A percentile compares a stretch with the other conserved stretches of the same genome.
phyloP scores from a whole-genome alignment of 2,888 invertebrate species.

The Drosophila antonietae region DNA sequence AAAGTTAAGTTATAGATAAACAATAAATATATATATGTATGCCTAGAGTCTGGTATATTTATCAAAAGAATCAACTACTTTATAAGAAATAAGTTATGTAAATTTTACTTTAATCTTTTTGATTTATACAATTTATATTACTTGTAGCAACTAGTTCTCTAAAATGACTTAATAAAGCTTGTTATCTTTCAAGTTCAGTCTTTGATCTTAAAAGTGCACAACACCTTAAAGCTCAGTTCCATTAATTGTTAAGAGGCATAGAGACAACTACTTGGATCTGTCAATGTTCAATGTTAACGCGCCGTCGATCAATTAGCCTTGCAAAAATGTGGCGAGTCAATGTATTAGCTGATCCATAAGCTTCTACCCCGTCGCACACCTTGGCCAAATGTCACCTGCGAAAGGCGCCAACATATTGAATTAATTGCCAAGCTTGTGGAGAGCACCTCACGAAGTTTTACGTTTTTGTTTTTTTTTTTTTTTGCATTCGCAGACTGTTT shows the following conservation, averaged over 20 bases:
- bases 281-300: slow-evolving; percentile 61
- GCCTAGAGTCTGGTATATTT: not conserved
- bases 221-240: slow-evolving; percentile 2
- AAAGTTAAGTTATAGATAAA: slow-evolving; percentile 2
- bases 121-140: not conserved
- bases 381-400: slow-evolving; percentile 52
- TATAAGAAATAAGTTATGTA: too few relatives aligned
- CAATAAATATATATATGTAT: not conserved
- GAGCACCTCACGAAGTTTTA: slow-evolving; percentile 16
- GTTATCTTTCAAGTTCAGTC: slow-evolving; percentile 10
- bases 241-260: slow-evolving; percentile 22
- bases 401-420: slow-evolving; percentile 34
- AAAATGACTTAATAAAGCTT: slow-evolving; percentile 12
- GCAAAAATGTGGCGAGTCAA: slow-evolving; percentile 21
- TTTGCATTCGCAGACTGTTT: slow-evolving; percentile 25
- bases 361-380: slow-evolving; percentile 11
- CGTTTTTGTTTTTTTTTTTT: not conserved
- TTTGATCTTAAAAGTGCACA: slow-evolving; percentile 14
- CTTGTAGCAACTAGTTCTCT: not conserved
- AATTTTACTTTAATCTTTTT: not conserved
- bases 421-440: not conserved
- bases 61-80: not conserved
- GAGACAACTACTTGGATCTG: slow-evolving; percentile 48
- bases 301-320: slow-evolving; percentile 44
- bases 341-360: slow-evolving; percentile 11